Base-by-base conservation (phyloP, 2,113 vertebrate genomes). In the Labeo rohita region DNA sequence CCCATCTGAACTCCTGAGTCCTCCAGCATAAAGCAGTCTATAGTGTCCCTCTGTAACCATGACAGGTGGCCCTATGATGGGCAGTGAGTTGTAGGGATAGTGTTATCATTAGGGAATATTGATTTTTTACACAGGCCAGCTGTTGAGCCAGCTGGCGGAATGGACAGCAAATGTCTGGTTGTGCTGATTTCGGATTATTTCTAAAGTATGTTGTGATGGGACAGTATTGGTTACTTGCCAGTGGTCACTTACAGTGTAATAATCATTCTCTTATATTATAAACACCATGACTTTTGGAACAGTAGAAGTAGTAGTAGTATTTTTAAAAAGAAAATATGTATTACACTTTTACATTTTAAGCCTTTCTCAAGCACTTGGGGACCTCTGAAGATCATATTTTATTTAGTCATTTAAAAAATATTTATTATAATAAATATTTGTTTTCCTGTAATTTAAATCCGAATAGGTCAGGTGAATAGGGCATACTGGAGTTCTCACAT, bases 21-120 rank as follows among this genome's bases (percentile, higher is more conserved):
- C 3, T 65, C 59, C 36, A 18, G n/a, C 23, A 56, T 8, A 28
- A 56, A 36, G 34, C 52, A 28, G 45, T 4, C 18, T 16, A 49
- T 86, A 8, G 43, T 13, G 36, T 61, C 18, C 36, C n/a, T 8
- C n/a, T 79, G 70, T 77, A 54, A 54, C 12, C 3, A 21, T 89
- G 88, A 78, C 86, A 90, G 88, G 80, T 90, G 84, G 82, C 54
- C 43, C 56, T 82, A 52, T 28, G 65, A 12, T 56, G 74, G 49
- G 28, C 83, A 83, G 18, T 63, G 87, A 83, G 47, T 45, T 80
- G 86, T 85, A 68, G 59, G 54, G 85, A 80, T 49, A 76, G 56
- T 70, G 15, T 15, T 47, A 36, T 56, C 47, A 78, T 86, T 80
- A 82, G 82, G 18, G 74, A 85, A 76, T 15, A 66, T 50, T 59